phyloP scores from a whole-genome alignment of 2,113 vertebrate genomes.

The Brachyistius frenatus region DNA sequence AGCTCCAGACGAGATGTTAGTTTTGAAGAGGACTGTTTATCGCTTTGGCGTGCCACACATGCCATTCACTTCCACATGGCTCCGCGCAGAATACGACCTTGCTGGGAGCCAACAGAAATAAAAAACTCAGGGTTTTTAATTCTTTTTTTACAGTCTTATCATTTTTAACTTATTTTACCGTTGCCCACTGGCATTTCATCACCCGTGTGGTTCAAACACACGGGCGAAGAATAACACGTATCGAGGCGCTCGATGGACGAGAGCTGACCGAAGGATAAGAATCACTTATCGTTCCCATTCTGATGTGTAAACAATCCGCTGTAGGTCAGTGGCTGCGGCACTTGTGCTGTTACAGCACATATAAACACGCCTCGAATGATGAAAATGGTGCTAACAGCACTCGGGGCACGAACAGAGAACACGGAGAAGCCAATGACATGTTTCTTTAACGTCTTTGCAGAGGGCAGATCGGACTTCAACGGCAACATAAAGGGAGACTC shows the following conservation, averaged over 20 bases:
- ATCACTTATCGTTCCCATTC: slow-evolving; percentile 63
- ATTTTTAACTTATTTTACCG: slow-evolving; percentile 51
- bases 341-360: slow-evolving; percentile 59
- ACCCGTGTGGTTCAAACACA: slow-evolving; percentile 24
- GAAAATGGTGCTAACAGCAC: slow-evolving; percentile 76
- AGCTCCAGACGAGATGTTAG: slow-evolving; percentile 22
- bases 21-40: slow-evolving; percentile 42
- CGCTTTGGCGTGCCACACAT: slow-evolving; percentile 15
- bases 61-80: slow-evolving; percentile 21
- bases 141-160: slow-evolving; percentile 52
- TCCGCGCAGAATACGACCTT: slow-evolving; percentile 27
- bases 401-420: slow-evolving; percentile 30
- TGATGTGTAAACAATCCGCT: slow-evolving; percentile 70
- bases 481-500: not conserved
- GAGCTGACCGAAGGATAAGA: slow-evolving; percentile 49
- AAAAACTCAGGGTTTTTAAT: slow-evolving; percentile 27
- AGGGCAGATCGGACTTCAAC: slow-evolving; percentile 7
- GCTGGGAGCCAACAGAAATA: slow-evolving; percentile 36
- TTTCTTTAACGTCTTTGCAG: slow-evolving; percentile 25
- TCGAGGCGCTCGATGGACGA: slow-evolving; percentile 44
- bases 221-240: slow-evolving; percentile 50
- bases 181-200: slow-evolving; percentile 33
- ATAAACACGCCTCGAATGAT: slow-evolving; percentile 79
- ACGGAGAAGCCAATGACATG: slow-evolving; percentile 21
- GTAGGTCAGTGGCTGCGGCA: slow-evolving; percentile 68